Percentiles rank a stretch among this genome's conserved stretches.
phyloP scores from a whole-genome alignment of 2,888 invertebrate genomes.

The Dicycla oo region DNA sequence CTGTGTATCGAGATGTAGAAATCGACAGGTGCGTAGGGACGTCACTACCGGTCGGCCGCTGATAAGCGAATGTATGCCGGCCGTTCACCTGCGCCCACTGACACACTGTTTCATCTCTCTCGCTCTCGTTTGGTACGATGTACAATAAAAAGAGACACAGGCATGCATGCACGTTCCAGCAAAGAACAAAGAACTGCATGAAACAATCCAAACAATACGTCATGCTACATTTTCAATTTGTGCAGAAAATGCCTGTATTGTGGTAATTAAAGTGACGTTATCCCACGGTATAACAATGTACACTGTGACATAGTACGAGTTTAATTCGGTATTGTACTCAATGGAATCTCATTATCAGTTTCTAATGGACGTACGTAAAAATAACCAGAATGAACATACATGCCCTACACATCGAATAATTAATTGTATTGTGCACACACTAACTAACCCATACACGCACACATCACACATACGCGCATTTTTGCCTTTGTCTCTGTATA shows the following conservation, averaged over 20 bases:
- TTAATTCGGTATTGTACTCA: conserved; percentile 64
- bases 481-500: no score
- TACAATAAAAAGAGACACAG: conserved; percentile 68
- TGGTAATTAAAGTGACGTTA: conserved; percentile 75
- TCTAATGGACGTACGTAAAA: conserved; percentile 57
- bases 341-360: conserved; percentile 55
- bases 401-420: conserved; percentile 43
- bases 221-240: conserved; percentile 80
- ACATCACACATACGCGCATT: no score
- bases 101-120: conserved; percentile 81
- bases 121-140: conserved; percentile 65
- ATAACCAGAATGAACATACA: conserved; percentile 50
- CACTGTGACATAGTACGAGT: conserved; percentile 61
- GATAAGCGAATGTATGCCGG: conserved; percentile 89
- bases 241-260: conserved; percentile 77
- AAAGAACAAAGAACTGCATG: conserved; percentile 73
- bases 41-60: conserved; percentile 83
- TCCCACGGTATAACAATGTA: conserved; percentile 68
- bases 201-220: conserved; percentile 77
- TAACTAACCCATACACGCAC: no score
- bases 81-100: conserved; percentile 88
- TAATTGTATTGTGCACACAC: conserved; percentile 39
- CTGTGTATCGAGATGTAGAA: conserved; percentile 67
- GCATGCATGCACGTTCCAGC: conserved; percentile 56
- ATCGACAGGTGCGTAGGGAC: conserved; percentile 82